These are phyloP conservation scores for Timema cristinae DNA, from an alignment of 2,888 invertebrate genomes.

Conservation along the genomic window DNA sequence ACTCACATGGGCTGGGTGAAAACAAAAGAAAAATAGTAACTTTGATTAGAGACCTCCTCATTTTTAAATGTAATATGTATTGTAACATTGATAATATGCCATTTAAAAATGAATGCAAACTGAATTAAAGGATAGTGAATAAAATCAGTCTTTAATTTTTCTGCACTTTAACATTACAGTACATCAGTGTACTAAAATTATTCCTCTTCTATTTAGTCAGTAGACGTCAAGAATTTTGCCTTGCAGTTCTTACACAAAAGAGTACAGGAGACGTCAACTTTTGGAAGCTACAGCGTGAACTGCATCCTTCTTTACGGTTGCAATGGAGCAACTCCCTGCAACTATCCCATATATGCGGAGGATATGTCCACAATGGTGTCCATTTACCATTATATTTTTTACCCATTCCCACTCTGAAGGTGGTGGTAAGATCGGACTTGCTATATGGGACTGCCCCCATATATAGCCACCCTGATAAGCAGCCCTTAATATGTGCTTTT, in stretches of 20 bases:
- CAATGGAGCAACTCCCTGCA: slow-evolving; percentile 7
- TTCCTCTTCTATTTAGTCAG: neutral
- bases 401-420: neutral
- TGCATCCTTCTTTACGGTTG: neutral
- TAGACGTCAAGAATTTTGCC: neutral
- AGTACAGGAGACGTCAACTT: neutral
- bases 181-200: neutral
- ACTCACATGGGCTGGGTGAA: neutral
- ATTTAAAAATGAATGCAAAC: neutral
- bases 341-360: neutral
- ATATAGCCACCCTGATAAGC: neutral
- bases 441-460: neutral
- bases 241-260: neutral
- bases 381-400: slow-evolving; percentile 1
- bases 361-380: neutral
- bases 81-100: neutral
- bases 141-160: neutral
- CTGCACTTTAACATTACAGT: neutral
- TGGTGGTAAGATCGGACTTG: neutral
- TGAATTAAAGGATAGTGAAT: neutral
- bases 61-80: neutral
- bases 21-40: neutral
- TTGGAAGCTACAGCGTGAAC: neutral
- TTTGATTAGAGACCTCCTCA: too few species aligned
- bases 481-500: slow-evolving; percentile 2